A percentile compares a stretch with the other conserved stretches of the same genome.
Evolutionary conservation across 2,888 invertebrate genomes (phyloP).

Genomic region (Beris chalybata): DNA sequence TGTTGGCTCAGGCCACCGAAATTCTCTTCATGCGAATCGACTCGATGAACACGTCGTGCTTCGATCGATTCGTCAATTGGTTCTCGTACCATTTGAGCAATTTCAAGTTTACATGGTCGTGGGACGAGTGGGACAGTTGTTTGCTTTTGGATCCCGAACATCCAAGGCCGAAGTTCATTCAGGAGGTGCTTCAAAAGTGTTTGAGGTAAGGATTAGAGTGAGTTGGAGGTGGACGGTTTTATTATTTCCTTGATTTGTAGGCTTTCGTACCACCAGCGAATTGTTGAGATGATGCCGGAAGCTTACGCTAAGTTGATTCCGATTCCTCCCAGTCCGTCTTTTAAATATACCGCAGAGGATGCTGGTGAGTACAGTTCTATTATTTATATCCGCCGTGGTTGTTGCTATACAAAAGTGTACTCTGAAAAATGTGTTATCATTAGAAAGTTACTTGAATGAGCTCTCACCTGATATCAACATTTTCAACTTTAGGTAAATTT

Average conservation of each 20-base stretch:
- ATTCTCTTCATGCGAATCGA: constrained; percentile 94
- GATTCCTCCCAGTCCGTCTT: constrained; percentile 79
- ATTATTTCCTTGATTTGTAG: constrained; percentile 55
- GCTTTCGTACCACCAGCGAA: constrained; percentile 91
- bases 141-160: constrained; percentile 82
- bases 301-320: constrained; percentile 84
- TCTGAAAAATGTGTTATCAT: no score
- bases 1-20: constrained; percentile 96
- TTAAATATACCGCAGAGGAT: constrained; percentile 88
- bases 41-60: constrained; percentile 94
- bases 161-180: constrained; percentile 92
- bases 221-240: not conserved
- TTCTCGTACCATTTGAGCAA: constrained; percentile 98
- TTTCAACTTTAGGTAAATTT: no score
- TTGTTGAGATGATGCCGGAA: constrained; percentile 90
- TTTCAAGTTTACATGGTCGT: constrained; percentile 98
- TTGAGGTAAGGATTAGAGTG: constrained; percentile 66
- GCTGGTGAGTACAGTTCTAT: constrained; percentile 67
- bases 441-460: no score
- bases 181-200: constrained; percentile 87
- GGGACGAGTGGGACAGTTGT: constrained; percentile 94
- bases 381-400: constrained; percentile 37
- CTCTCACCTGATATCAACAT: no score
- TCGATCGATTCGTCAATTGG: constrained; percentile 97
- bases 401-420: no score